Evolutionary conservation across 2,888 invertebrate genomes (phyloP).

Genomic region (Dicroscelio sp.): DNA sequence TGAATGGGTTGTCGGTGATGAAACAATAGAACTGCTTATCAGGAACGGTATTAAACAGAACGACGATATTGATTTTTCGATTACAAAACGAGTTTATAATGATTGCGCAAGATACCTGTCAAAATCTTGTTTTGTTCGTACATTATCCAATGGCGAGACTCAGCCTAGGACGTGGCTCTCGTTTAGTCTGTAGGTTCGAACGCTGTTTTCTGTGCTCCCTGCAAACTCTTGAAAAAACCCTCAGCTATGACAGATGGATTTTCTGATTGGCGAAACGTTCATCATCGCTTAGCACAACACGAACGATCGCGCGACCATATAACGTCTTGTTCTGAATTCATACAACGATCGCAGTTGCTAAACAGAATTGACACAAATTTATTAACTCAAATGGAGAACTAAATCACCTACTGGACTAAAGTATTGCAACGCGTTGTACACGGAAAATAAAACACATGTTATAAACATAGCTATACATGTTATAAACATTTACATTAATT

Average conservation of each 20-base stretch:
- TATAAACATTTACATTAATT: no score
- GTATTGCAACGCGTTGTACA: constrained; percentile 28
- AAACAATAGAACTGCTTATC: constrained; percentile 16
- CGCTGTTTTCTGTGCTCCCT: constrained; percentile 39
- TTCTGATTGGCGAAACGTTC: constrained; percentile 46
- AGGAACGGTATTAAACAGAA: constrained; percentile 50
- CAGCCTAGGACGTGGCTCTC: constrained; percentile 32
- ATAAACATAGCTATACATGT: no score
- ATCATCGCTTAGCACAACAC: constrained; percentile 38
- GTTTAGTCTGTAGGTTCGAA: constrained; percentile 36
- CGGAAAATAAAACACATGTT: no score
- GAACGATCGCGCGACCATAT: constrained; percentile 12
- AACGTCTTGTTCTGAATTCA: not conserved
- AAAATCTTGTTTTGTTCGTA: constrained; percentile 35
- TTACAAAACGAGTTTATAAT: constrained; percentile 29
- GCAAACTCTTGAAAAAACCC: constrained; percentile 16
- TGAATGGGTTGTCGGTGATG: constrained; percentile 39
- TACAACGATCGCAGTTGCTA: not conserved
- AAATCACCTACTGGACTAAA: constrained; percentile 33
- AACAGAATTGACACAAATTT: constrained; percentile 18
- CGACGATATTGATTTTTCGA: constrained; percentile 34
- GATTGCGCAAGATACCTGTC: constrained; percentile 25
- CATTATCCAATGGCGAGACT: constrained; percentile 44
- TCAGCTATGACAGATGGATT: constrained; percentile 40
- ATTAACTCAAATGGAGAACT: constrained; percentile 17